Evolutionary conservation across 2,113 vertebrate species (phyloP).

Genomic region (Jacana jacana): DNA sequence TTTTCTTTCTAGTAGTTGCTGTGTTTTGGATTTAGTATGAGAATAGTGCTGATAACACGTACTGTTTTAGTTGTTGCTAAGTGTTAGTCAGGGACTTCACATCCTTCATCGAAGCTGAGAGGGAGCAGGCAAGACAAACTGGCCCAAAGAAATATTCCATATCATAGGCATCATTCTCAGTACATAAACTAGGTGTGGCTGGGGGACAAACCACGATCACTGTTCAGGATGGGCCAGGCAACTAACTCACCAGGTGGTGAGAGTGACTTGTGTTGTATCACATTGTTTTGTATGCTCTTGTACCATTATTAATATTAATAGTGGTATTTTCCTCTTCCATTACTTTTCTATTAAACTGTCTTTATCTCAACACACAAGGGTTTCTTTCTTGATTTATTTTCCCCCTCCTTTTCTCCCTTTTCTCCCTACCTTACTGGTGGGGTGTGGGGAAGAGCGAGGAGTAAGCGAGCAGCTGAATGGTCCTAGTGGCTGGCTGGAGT

Average conservation of each 20-base stretch:
- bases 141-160: neutral
- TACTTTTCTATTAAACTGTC: neutral
- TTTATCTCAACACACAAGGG: neutral
- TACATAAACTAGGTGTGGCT: neutral
- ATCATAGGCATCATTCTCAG: neutral
- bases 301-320: neutral
- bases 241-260: neutral
- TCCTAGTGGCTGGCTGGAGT: neutral
- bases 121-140: neutral
- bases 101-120: neutral
- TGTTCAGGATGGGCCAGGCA: neutral
- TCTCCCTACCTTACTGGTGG: neutral
- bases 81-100: neutral
- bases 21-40: neutral
- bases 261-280: neutral
- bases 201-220: neutral
- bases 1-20: neutral
- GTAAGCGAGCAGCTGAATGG: neutral
- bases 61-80: neutral
- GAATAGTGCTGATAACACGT: neutral
- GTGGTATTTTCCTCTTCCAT: neutral
- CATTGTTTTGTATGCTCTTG: neutral
- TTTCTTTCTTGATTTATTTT: neutral
- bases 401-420: neutral
- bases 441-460: neutral